Conservation (phyloP, 2,113 vertebrate species). For the Petromus typicus region DNA sequence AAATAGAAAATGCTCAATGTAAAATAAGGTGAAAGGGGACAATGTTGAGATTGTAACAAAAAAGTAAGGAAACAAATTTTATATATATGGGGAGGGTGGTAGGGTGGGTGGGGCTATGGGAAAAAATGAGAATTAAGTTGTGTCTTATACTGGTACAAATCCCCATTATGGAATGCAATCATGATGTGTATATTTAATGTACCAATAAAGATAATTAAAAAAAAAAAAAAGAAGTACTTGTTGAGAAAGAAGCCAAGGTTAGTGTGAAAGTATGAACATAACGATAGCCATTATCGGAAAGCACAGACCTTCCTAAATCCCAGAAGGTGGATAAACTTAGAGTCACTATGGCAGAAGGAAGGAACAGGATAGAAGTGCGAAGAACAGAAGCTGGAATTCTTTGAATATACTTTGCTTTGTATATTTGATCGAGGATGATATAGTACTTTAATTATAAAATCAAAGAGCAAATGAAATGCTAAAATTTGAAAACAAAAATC, state of each 20-base stretch:
- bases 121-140: too few species aligned
- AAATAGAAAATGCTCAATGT: too few species aligned
- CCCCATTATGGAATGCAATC: too few species aligned
- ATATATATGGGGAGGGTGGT: too few species aligned
- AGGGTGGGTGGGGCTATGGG: too few species aligned
- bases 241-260: neutral
- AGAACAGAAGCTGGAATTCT: neutral
- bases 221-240: conserved; percentile 30
- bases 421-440: neutral
- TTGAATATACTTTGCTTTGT: neutral
- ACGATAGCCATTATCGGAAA: conserved; percentile 35
- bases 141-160: too few species aligned
- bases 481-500: neutral
- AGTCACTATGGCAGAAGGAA: neutral
- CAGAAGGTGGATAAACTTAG: neutral
- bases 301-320: conserved; percentile 25
- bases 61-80: too few species aligned
- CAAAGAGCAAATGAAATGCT: neutral
- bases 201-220: too few species aligned
- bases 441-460: neutral
- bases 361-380: neutral
- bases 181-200: too few species aligned
- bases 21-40: too few species aligned
- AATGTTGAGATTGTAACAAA: too few species aligned
- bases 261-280: neutral